These are phyloP conservation scores for Drosophila nr. perissopoda DNA, from an alignment of 2,888 invertebrate genomes.

Conservation along the genomic window DNA sequence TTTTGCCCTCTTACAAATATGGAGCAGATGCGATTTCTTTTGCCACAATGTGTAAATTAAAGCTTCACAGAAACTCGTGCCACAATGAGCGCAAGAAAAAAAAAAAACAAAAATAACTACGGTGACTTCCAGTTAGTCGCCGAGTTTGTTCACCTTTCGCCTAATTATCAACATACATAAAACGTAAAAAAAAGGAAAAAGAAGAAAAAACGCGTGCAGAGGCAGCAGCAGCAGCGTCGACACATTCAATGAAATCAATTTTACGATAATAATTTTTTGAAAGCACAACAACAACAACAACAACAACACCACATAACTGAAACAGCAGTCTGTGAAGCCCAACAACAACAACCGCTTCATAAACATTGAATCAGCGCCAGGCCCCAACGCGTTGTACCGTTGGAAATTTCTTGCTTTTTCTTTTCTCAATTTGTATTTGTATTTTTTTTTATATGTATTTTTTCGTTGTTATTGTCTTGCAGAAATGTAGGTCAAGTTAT, in stretches of 20 bases:
- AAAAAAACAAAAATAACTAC: constrained; percentile 31
- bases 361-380: constrained; percentile 72
- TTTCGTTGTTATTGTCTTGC: constrained; percentile 80
- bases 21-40: constrained; percentile 71
- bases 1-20: constrained; percentile 2
- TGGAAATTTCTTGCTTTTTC: constrained; percentile 83
- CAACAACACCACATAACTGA: constrained; percentile 15
- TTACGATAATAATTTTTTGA: constrained; percentile 80
- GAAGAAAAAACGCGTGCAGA: constrained; percentile 58
- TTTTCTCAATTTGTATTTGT: constrained; percentile 72
- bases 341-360: constrained; percentile 60
- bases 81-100: constrained; percentile 18
- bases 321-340: constrained; percentile 65
- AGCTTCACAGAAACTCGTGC: constrained; percentile 47
- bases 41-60: constrained; percentile 69
- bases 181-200: constrained; percentile 43
- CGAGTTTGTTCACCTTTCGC: constrained; percentile 79
- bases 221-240: constrained; percentile 48
- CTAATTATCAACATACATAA: constrained; percentile 81
- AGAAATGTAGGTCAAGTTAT: constrained; percentile 84
- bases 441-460: constrained; percentile 36
- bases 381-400: constrained; percentile 75
- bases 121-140: constrained; percentile 51
- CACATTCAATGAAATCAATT: constrained; percentile 81
- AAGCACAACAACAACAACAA: constrained; percentile 59